These are phyloP conservation scores for Entelurus aequoreus DNA, from an alignment of 2,113 vertebrate genomes.

Conservation along the genomic window DNA sequence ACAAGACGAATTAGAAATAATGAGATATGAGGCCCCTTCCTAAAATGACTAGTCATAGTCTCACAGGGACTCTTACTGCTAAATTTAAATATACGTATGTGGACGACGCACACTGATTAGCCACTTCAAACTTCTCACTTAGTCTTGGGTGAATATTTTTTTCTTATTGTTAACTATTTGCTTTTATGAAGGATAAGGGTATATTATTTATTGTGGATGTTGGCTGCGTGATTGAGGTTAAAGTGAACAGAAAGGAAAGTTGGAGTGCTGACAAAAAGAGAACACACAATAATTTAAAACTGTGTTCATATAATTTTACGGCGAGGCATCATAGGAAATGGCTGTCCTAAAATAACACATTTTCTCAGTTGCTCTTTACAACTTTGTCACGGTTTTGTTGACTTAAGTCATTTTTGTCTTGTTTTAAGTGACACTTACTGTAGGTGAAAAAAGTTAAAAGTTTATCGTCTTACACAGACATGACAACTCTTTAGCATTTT, in stretches of 20 bases:
- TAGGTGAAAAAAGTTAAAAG: no score
- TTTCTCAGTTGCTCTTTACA: slow-evolving; percentile 29
- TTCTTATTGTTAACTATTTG: slow-evolving; percentile 31
- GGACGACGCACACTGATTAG: slow-evolving; percentile 27
- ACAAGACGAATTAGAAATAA: slow-evolving; percentile 55
- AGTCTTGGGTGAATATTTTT: slow-evolving; percentile 18
- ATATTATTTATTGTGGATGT: slow-evolving; percentile 44
- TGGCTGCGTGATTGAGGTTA: slow-evolving; percentile 39
- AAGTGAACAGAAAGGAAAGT: slow-evolving; percentile 29
- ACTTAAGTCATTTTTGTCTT: background rate
- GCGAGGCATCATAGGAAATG: slow-evolving; percentile 15
- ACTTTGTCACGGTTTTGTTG: slow-evolving; percentile 21
- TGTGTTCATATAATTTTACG: slow-evolving; percentile 24
- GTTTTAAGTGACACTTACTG: no score
- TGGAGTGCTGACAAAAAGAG: slow-evolving; percentile 35
- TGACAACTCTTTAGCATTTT: no score
- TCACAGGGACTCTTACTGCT: slow-evolving; percentile 15
- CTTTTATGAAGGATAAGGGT: slow-evolving; percentile 43
- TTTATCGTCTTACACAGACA: no score
- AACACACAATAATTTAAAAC: slow-evolving; percentile 21
- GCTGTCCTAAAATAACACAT: slow-evolving; percentile 16
- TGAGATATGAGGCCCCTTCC: slow-evolving; percentile 45
- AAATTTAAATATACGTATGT: slow-evolving; percentile 22
- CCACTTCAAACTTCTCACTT: slow-evolving; percentile 12
- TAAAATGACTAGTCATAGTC: slow-evolving; percentile 37